Percentiles rank a stretch among this genome's conserved stretches.
Conservation (phyloP, 1,140 invertebrate genomes). For the Vollenhovia emeryi region DNA sequence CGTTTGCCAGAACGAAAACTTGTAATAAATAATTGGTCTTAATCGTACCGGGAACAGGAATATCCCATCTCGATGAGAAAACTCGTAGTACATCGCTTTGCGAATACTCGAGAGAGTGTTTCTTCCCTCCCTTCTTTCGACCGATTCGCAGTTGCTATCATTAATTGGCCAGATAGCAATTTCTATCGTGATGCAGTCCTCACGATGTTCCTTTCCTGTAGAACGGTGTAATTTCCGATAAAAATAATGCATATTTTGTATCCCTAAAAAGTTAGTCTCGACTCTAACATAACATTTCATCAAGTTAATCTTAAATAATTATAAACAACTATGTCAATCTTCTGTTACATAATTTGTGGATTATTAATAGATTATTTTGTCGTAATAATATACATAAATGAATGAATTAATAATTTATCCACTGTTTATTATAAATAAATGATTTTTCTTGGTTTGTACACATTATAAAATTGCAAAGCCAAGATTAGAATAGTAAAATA, state of each 20-base stretch:
- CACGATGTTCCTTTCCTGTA: neutral
- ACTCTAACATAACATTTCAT: neutral
- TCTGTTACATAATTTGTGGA: neutral
- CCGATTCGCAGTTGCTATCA: slow-evolving; percentile 35
- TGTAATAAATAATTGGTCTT: slow-evolving; percentile 37
- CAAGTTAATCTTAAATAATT: neutral
- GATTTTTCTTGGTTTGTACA: neutral
- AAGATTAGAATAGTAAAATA: neutral
- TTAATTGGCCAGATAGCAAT: slow-evolving; percentile 27
- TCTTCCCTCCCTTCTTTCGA: neutral
- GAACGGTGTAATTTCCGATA: neutral
- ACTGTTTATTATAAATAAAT: neutral
- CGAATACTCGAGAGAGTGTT: slow-evolving; percentile 15
- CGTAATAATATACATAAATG: neutral
- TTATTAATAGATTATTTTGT: neutral
- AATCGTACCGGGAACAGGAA: slow-evolving; percentile 1
- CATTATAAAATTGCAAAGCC: neutral
- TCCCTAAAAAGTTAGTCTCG: neutral
- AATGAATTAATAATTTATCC: neutral
- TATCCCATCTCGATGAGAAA: slow-evolving; percentile 8
- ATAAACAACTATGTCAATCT: neutral
- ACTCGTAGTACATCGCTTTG: slow-evolving; percentile 24
- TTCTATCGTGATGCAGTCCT: slow-evolving; percentile 8
- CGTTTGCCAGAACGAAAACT: neutral
- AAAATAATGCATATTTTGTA: neutral